Evolutionary conservation across 2,797 vertebrate genomes (phyloP).

Genomic region (Peromyscus attwateri): DNA sequence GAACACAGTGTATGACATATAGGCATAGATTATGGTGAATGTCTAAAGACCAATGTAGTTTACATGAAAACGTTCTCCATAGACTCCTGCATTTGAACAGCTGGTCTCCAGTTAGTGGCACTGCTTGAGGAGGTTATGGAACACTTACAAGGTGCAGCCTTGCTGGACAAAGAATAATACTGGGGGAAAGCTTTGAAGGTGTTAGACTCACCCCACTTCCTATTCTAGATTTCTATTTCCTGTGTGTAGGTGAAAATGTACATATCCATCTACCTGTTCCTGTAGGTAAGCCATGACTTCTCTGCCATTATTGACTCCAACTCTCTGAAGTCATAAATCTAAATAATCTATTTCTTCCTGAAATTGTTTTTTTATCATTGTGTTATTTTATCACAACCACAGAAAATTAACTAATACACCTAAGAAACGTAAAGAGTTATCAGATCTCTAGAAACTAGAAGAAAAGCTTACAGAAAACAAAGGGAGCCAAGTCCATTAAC

Average conservation of each 20-base stretch:
- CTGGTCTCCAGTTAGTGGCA: not conserved
- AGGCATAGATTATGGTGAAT: not conserved
- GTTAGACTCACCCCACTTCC: not conserved
- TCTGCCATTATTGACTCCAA: not conserved
- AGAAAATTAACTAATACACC: not conserved
- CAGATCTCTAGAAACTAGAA: not conserved
- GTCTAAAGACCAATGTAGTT: not conserved
- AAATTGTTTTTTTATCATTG: not conserved
- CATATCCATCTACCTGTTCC: not conserved
- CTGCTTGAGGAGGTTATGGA: not conserved
- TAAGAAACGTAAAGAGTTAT: not conserved
- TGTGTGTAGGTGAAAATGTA: not conserved
- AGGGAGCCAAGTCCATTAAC: not conserved
- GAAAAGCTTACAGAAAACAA: not conserved
- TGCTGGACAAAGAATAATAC: not conserved
- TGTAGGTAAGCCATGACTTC: not conserved
- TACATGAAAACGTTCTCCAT: not conserved
- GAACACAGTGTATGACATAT: not conserved
- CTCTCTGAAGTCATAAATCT: not conserved
- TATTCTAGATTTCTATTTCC: not conserved
- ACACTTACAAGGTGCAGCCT: not conserved
- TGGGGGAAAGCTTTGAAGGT: not conserved
- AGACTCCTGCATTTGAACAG: not conserved
- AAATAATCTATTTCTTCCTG: not conserved
- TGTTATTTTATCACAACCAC: not conserved